Evolutionary conservation across 2,113 vertebrate genomes (phyloP).

Genomic region (Cephalophus harveyi): DNA sequence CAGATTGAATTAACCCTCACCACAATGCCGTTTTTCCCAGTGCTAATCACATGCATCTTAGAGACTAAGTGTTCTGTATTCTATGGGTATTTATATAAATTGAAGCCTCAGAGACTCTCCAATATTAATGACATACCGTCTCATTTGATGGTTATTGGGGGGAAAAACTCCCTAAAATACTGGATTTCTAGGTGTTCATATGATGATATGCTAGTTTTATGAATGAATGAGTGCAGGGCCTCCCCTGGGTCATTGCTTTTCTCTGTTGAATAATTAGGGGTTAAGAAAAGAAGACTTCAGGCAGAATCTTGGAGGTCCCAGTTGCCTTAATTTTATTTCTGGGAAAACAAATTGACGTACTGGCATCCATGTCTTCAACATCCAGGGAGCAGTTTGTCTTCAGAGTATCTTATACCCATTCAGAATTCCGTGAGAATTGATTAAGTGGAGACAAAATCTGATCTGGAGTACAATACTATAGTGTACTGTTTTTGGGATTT

Average conservation of each 20-base stretch:
- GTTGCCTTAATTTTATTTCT: neutral
- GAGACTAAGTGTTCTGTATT: neutral
- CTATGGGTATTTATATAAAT: neutral
- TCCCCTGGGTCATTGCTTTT: neutral
- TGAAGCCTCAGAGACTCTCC: neutral
- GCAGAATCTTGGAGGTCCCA: neutral
- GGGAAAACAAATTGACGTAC: neutral
- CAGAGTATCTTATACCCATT: neutral
- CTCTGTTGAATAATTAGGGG: neutral
- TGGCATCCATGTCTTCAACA: neutral
- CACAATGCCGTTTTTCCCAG: neutral
- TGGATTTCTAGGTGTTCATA: neutral
- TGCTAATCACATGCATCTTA: neutral
- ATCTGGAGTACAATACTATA: neutral
- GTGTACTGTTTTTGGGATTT: neutral
- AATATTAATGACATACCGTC: neutral
- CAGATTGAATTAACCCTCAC: neutral
- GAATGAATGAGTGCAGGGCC: neutral
- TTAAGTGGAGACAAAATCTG: constrained; percentile 26
- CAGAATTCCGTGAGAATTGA: constrained; percentile 25
- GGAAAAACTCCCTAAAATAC: neutral
- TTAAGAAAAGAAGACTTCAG: neutral
- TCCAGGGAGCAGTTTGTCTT: constrained; percentile 6
- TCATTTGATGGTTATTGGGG: neutral
- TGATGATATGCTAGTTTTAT: neutral